Evolutionary conservation across 2,113 vertebrate genomes (phyloP), one percentile per base, ranked within the genome.

Genomic region (Muntiacus muntjak): DNA sequence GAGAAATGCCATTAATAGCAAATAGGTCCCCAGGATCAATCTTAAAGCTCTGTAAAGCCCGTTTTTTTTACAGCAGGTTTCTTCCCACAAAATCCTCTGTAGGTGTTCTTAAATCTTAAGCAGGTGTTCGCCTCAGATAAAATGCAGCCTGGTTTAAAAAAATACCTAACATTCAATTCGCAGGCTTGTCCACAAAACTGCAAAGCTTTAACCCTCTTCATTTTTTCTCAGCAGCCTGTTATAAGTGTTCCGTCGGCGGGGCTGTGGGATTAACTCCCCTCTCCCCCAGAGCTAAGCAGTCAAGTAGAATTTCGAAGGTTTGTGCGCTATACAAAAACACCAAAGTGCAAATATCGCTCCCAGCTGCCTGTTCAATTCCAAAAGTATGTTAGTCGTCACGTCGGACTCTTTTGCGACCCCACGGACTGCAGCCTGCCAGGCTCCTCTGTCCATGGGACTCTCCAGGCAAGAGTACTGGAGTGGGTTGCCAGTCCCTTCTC

Each of bases 21-120:
- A 62, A 81, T 0, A 45, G 12, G 17, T 71, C 2, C 6, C 30
- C 19, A 28, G 21, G 76, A 36, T 79, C 5, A n/a, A 25, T 28
- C 45, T 30, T 52, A 64, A 94, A 52, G 36, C 36, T n/a, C 17
- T 83, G 45, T 26, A 26, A 54, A 30, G 0, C 9, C 26, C 30
- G 4, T 36, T 90, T 30, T 74, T 74, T 40, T 74, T 54, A 87
- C 90, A 76, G 54, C 55, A 60, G 2, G 2, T 17, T 74, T 85
- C 43, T 94, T 58, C 60, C 78, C 88, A 82, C 43, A 67, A 93
- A 94, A 74, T 78, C 17, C 36, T 88, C n/a, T 92, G 78, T 64
- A 12, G 21, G 87, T 96, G 30, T 50, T 43, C n/a, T 23, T 57
- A 91, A 96, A 87, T 36, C 30, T 23, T 57, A 89, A 93, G 86